Conservation (phyloP, 2,113 vertebrate genomes). For the Suricata suricatta region DNA sequence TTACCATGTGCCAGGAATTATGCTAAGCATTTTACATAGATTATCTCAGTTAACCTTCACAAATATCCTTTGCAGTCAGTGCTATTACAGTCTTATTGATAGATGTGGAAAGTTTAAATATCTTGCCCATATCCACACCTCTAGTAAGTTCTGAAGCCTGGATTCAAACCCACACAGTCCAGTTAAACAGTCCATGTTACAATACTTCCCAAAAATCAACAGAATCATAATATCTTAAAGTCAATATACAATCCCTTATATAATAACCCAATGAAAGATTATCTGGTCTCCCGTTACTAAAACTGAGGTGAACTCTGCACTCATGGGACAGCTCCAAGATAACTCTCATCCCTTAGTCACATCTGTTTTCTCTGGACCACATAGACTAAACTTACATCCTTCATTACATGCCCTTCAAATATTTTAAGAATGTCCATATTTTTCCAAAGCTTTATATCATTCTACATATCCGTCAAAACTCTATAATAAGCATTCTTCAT, state of each 20-base stretch:
- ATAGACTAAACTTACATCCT: neutral
- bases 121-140: neutral
- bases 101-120: conserved; percentile 8
- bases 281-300: neutral
- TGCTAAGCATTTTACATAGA: neutral
- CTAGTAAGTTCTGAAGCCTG: neutral
- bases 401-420: neutral
- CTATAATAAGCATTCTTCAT: neutral
- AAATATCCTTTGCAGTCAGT: neutral
- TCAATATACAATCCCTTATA: neutral
- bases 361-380: neutral
- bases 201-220: neutral
- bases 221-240: neutral
- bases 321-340: neutral
- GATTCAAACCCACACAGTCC: neutral
- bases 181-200: neutral
- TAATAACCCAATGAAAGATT: neutral
- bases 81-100: neutral
- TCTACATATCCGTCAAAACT: neutral
- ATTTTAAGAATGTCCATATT: neutral
- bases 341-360: neutral
- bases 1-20: neutral
- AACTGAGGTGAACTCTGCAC: neutral
- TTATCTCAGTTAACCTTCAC: conserved; percentile 27
- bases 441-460: neutral